Percentiles rank a stretch among this genome's conserved stretches.
phyloP scores from a whole-genome alignment of 1,140 invertebrate species.

The Nomia melanderi region DNA sequence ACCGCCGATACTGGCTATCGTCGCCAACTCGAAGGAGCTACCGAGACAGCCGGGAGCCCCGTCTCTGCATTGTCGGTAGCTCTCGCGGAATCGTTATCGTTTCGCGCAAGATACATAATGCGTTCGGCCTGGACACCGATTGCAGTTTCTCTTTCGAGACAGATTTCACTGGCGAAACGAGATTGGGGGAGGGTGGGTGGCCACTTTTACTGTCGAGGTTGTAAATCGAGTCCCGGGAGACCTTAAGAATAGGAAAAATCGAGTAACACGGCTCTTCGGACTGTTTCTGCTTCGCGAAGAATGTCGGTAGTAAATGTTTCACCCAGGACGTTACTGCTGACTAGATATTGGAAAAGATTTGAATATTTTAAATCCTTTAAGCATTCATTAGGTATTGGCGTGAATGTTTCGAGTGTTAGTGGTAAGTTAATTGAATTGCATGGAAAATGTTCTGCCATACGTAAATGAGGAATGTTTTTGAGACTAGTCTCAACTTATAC shows the following conservation, averaged over 20 bases:
- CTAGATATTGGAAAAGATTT: neutral
- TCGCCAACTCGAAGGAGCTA: constrained; percentile 49
- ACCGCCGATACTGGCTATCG: constrained; percentile 60
- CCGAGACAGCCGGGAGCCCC: constrained; percentile 41
- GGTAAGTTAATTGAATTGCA: too few relatives aligned
- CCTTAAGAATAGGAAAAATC: neutral
- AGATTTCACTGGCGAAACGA: neutral
- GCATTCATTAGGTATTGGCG: too few relatives aligned
- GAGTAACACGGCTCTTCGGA: neutral
- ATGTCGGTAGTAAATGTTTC: too few relatives aligned
- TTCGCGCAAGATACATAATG: constrained; percentile 10
- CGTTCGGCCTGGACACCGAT: constrained; percentile 1
- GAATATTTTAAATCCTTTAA: too few relatives aligned
- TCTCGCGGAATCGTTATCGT: constrained; percentile 36
- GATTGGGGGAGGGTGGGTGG: too few relatives aligned
- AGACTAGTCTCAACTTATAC: too few relatives aligned
- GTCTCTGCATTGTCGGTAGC: constrained; percentile 46
- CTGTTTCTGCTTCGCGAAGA: neutral
- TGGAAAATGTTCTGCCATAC: too few relatives aligned
- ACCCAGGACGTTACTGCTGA: too few relatives aligned
- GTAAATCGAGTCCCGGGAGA: neutral
- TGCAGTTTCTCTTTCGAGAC: neutral
- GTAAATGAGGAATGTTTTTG: too few relatives aligned
- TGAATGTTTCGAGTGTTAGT: too few relatives aligned
- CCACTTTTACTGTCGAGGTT: neutral